phyloP scores from a whole-genome alignment of 2,888 invertebrate genomes.

The Ganaspis brasiliensis region DNA sequence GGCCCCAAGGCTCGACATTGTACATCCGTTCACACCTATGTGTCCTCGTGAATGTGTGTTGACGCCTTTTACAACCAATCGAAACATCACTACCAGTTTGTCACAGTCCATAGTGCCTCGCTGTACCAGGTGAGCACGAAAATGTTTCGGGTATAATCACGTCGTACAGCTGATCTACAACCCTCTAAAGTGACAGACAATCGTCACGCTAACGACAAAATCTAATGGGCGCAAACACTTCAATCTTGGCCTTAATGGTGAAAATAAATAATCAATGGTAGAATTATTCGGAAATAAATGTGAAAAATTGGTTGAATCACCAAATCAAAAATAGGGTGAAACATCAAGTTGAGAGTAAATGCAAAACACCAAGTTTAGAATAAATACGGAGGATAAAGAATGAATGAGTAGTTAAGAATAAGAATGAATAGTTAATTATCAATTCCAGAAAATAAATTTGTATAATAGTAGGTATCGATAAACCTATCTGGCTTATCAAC shows the following conservation, averaged over 20 bases:
- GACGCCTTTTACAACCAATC: slow-evolving; percentile 39
- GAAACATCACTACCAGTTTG: slow-evolving; percentile 41
- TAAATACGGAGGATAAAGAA: too few species aligned
- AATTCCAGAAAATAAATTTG: too few species aligned
- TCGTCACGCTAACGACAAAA: slow-evolving; percentile 28
- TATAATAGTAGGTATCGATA: too few species aligned
- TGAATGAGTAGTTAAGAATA: too few species aligned
- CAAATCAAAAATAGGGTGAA: too few species aligned
- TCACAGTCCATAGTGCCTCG: slow-evolving; percentile 13
- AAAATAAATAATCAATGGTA: background rate
- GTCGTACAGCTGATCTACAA: slow-evolving; percentile 31
- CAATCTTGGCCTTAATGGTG: slow-evolving; percentile 17
- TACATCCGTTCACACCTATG: slow-evolving; percentile 40
- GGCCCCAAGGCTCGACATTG: slow-evolving; percentile 33
- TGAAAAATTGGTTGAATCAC: too few species aligned
- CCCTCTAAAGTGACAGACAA: slow-evolving; percentile 32
- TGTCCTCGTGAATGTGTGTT: slow-evolving; percentile 5
- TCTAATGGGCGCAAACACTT: slow-evolving; percentile 9
- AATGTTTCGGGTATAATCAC: slow-evolving; percentile 36
- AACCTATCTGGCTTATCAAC: too few species aligned
- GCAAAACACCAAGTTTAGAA: too few species aligned
- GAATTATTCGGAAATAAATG: background rate
- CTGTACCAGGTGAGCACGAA: slow-evolving; percentile 38
- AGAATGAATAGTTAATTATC: too few species aligned
- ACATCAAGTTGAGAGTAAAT: too few species aligned